phyloP scores from a whole-genome alignment of 2,888 invertebrate species.

The Steinernema carpocapsae region DNA sequence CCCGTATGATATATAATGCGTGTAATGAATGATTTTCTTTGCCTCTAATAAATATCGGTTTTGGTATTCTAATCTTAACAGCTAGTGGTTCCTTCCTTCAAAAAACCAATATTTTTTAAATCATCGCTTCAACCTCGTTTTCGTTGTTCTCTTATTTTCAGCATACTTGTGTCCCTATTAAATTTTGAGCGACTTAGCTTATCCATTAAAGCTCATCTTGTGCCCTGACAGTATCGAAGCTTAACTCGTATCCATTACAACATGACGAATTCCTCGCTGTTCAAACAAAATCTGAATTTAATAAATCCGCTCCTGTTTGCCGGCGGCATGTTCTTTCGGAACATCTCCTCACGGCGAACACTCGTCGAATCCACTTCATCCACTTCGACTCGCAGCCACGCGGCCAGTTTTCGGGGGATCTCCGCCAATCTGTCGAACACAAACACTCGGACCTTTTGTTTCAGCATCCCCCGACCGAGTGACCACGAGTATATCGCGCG shows the following conservation, averaged over 20 bases:
- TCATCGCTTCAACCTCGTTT: no score
- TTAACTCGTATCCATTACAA: not conserved
- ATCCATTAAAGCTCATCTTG: no score
- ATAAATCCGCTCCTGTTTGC: not conserved
- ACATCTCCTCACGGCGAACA: not conserved
- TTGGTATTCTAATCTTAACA: no score
- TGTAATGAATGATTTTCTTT: no score
- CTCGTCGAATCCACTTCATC: not conserved
- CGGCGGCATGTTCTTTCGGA: conserved; percentile 20
- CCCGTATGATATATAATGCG: no score
- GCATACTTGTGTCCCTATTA: no score
- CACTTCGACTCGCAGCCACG: not conserved
- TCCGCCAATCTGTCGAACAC: not conserved
- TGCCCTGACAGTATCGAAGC: no score
- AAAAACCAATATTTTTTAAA: no score
- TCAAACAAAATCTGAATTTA: not conserved
- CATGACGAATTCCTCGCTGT: not conserved
- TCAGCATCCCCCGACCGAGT: not conserved
- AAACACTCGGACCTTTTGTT: conserved; percentile 4
- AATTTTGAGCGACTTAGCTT: no score
- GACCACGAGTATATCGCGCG: not conserved
- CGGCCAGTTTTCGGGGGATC: conserved; percentile 21
- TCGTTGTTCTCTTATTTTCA: no score
- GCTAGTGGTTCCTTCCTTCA: no score
- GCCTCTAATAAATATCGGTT: no score